These are phyloP conservation scores for Sisyra terminalis DNA, from an alignment of 2,888 invertebrate species.

Conservation along the genomic window DNA sequence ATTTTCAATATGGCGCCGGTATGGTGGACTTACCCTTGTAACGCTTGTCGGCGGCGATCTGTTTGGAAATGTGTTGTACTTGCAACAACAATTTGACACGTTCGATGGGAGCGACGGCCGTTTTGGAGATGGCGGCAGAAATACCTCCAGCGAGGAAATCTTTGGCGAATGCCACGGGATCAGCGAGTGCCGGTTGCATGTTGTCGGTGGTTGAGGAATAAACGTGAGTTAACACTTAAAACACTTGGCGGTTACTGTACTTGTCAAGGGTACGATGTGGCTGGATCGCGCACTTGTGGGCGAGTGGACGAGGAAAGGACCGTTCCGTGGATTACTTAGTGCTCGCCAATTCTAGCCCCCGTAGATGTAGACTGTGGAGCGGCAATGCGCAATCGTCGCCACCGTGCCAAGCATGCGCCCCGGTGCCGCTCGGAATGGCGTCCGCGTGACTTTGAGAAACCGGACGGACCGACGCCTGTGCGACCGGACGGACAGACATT, in stretches of 20 bases:
- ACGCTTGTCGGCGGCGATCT: constrained; percentile 65
- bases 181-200: constrained; percentile 26
- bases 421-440: not conserved
- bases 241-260: not conserved
- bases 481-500: no score
- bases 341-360: no score
- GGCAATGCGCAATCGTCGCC: not conserved
- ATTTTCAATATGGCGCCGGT: not conserved
- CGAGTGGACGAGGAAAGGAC: constrained; percentile 19
- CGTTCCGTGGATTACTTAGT: constrained; percentile 3
- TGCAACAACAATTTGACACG: constrained; percentile 86
- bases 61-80: constrained; percentile 86
- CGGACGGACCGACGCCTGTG: no score
- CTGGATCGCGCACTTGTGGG: constrained; percentile 38
- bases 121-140: constrained; percentile 87
- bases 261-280: constrained; percentile 16
- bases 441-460: not conserved
- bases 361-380: no score
- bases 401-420: no score
- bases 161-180: constrained; percentile 73
- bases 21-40: constrained; percentile 60
- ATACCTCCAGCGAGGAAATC: constrained; percentile 86
- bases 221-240: not conserved
- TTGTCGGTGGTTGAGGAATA: not conserved
- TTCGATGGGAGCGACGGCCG: constrained; percentile 89